These are phyloP conservation scores for Drosophila prosaltans DNA, from an alignment of 1,140 invertebrate genomes.

Conservation along the genomic window DNA sequence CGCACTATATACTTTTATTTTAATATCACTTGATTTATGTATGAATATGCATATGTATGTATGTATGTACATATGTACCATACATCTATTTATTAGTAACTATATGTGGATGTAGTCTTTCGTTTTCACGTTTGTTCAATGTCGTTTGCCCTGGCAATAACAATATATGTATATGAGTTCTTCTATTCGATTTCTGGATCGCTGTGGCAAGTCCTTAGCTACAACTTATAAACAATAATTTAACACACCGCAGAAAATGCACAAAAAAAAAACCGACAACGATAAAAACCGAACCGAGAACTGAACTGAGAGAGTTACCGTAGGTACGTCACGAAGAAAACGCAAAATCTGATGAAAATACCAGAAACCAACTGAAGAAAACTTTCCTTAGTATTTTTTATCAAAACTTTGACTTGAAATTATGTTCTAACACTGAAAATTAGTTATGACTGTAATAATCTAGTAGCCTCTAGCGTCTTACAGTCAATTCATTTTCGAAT, in stretches of 20 bases:
- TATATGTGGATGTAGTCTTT: not conserved
- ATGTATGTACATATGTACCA: not conserved
- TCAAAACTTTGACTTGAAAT: no score
- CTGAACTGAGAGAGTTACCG: constrained; percentile 29
- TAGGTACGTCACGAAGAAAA: no score
- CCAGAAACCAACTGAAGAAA: not conserved
- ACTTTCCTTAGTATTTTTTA: no score
- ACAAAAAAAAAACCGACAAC: constrained; percentile 25
- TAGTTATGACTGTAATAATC: no score
- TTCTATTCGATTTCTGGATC: not conserved
- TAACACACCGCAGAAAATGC: constrained; percentile 18
- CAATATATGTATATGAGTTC: no score
- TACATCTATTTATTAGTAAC: not conserved
- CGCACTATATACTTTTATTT: constrained; percentile 25
- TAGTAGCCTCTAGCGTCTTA: no score
- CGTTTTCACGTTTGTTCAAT: not conserved
- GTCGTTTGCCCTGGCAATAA: not conserved
- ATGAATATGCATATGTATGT: constrained; percentile 34
- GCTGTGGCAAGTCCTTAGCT: not conserved
- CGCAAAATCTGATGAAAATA: not conserved
- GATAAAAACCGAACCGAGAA: constrained; percentile 31
- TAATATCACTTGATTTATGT: constrained; percentile 51
- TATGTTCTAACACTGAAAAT: no score
- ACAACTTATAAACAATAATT: constrained; percentile 14
- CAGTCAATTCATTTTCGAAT: no score